Evolutionary conservation across 2,113 vertebrate species (phyloP).

Genomic region (Pantherophis guttatus): DNA sequence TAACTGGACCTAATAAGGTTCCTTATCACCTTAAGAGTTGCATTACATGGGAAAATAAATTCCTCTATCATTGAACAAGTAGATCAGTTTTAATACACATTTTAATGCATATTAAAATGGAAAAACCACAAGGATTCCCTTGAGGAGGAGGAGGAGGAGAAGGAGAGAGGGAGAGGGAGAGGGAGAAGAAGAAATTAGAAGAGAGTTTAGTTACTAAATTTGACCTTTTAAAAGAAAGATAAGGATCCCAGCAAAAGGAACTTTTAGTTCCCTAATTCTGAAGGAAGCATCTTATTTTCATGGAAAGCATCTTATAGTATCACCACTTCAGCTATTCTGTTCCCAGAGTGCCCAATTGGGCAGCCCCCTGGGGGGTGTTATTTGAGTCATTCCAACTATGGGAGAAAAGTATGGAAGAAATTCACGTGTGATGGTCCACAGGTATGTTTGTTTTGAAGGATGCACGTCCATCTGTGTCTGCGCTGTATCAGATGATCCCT

Average conservation of each 20-base stretch:
- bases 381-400: slow-evolving; percentile 20
- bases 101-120: neutral
- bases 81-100: neutral
- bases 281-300: slow-evolving; percentile 1
- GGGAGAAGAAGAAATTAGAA: neutral
- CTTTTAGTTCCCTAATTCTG: neutral
- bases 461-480: slow-evolving; percentile 43
- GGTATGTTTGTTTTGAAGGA: slow-evolving; percentile 62
- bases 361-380: slow-evolving; percentile 27
- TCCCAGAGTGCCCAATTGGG: slow-evolving; percentile 26
- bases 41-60: neutral
- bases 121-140: neutral
- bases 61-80: neutral
- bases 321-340: neutral
- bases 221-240: neutral
- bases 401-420: slow-evolving; percentile 48
- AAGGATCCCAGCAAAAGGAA: neutral
- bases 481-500: slow-evolving; percentile 49
- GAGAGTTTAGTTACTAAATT: neutral
- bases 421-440: slow-evolving; percentile 55
- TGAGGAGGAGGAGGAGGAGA: no score
- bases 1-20: neutral
- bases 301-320: neutral
- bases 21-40: neutral
- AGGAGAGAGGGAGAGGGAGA: fast-evolving